A percentile compares a stretch with the other conserved stretches of the same genome.
Conservation (phyloP, 1,140 invertebrate species). For the Leptinotarsa texana region DNA sequence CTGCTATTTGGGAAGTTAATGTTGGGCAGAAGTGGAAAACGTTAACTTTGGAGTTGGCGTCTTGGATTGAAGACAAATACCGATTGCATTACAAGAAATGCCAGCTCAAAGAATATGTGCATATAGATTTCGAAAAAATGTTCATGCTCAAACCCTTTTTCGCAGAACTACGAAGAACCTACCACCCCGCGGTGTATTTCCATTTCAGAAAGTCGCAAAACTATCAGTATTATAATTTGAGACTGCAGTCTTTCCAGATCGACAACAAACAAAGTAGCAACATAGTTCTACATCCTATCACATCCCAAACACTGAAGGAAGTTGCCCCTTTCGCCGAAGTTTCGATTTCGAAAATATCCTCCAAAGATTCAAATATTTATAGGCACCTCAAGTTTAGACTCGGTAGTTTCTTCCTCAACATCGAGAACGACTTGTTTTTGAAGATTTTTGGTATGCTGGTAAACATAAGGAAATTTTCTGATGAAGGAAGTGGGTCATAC, state of each 20-base stretch:
- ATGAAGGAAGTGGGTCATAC: slow-evolving; percentile 37
- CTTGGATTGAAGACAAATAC: slow-evolving; percentile 84
- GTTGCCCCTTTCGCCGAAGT: slow-evolving; percentile 70
- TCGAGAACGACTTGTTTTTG: slow-evolving; percentile 75
- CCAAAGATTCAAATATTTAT: slow-evolving; percentile 60
- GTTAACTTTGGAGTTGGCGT: slow-evolving; percentile 73
- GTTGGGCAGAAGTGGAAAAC: slow-evolving; percentile 79
- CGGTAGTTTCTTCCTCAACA: slow-evolving; percentile 73
- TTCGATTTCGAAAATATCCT: slow-evolving; percentile 61
- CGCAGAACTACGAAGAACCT: slow-evolving; percentile 73
- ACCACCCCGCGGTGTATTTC: slow-evolving; percentile 76
- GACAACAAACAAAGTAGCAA: slow-evolving; percentile 85
- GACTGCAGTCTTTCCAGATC: slow-evolving; percentile 68
- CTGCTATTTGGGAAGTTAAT: slow-evolving; percentile 80
- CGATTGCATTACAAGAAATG: slow-evolving; percentile 69
- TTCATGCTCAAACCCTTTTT: slow-evolving; percentile 87
- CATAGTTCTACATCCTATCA: slow-evolving; percentile 69
- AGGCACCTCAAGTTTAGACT: slow-evolving; percentile 73
- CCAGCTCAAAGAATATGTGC: slow-evolving; percentile 74
- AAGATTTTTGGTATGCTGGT: slow-evolving; percentile 47
- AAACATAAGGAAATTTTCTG: slow-evolving; percentile 40
- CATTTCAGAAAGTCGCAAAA: slow-evolving; percentile 73
- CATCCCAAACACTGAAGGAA: slow-evolving; percentile 52
- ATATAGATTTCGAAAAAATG: slow-evolving; percentile 84
- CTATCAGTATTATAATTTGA: slow-evolving; percentile 69